Evolutionary conservation across 2,797 vertebrate species (phyloP).

Genomic region (Gadopsis bispinosus): DNA sequence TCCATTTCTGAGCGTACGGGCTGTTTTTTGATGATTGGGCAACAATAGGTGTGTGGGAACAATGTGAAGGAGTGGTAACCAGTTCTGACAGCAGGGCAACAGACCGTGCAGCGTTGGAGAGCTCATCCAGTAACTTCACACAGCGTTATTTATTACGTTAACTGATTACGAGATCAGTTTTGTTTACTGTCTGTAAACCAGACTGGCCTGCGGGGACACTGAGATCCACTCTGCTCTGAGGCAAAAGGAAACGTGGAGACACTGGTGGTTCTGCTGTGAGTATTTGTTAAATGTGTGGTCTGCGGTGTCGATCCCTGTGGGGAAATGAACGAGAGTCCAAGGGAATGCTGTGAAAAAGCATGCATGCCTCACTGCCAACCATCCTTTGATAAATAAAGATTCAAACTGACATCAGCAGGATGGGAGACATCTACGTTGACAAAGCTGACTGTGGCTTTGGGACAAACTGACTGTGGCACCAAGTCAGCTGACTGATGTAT

Average conservation of each 20-base stretch:
- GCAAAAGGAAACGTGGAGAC: background rate
- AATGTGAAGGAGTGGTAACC: constrained; percentile 47
- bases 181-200: background rate
- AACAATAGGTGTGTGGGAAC: constrained; percentile 37
- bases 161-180: background rate
- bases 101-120: background rate
- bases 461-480: no score
- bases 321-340: background rate
- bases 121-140: background rate
- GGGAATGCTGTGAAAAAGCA: constrained; percentile 1
- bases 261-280: background rate
- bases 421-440: background rate
- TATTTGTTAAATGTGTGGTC: background rate
- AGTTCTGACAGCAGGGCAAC: constrained; percentile 10
- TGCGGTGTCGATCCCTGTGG: background rate
- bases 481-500: background rate
- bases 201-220: background rate
- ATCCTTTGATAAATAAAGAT: constrained; percentile 9
- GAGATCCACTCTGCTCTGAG: background rate
- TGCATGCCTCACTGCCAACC: background rate
- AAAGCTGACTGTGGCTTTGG: background rate
- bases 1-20: background rate
- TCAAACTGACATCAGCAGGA: background rate
- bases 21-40: constrained; percentile 23
- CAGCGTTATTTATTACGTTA: background rate